Base-by-base conservation (phyloP, 1,140 invertebrate genomes). In the Cydia fagiglandana region DNA sequence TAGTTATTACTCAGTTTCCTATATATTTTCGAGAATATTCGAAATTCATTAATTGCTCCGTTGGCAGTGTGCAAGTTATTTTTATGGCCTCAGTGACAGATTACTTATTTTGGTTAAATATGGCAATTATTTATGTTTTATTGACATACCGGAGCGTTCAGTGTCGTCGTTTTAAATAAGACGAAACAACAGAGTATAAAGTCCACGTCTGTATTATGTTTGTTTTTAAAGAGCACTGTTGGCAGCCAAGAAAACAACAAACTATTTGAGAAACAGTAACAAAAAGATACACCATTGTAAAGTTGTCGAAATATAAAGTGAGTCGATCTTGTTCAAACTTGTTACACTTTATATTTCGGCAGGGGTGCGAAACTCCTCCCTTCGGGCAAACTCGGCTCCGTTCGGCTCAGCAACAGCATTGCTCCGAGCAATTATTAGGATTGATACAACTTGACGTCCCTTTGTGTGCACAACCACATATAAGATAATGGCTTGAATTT, bases 101-200 rank as follows among this genome's bases (percentile, higher is more conserved):
- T 70, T 70, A 9, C 66, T 70, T 70, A 70, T 41, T 70, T 70
- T 70, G 66, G 66, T 41, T 34, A 15, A 34, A 66, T 66, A 34
- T 38, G 34, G 34, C 38, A 1, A 41, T 34, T 66, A 30, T 24
- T 5, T 61, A 0, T 24, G 20, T 61, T 61, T 61, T 24, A 61
- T 61, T 61, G 7, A 24, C 56, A 61, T 61, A 61, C 17, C 56
- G 56, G 56, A 61, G 56, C 56, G 17, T 61, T 61, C 17, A 61
- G n/a, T 61, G 20, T 61, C 56, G 56, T 24, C 24, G 56, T 24
- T 61, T 61, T 61, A 61, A 61, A 61, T 61, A 61, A 61, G 56
- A 61, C 17, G 56, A 24, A 61, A 61, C 10, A 10, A 61, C 10
- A 24, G 7, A 12, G 20, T 61, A 61, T 61, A 61, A 24, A 61